Percentiles rank a stretch among this genome's conserved stretches.
These are phyloP conservation scores for Peromyscus leucopus DNA, from an alignment of 2,113 vertebrate genomes.

Conservation along the genomic window DNA sequence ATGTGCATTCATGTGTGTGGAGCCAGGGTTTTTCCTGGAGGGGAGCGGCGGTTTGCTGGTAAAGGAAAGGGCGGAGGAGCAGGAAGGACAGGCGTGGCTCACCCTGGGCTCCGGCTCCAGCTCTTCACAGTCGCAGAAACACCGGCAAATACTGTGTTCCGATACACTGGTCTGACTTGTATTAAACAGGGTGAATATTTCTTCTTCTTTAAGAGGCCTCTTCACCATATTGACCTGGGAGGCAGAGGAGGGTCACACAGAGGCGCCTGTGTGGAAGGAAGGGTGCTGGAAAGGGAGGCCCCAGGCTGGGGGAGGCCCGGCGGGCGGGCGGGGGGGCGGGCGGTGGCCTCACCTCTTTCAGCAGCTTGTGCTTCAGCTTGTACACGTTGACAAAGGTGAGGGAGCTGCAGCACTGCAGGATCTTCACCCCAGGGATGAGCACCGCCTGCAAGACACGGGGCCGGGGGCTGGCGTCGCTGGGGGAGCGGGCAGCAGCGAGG, in stretches of 20 bases:
- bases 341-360: constrained; percentile 76
- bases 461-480: no score
- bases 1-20: not conserved
- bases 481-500: no score
- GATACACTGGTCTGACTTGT: not conserved
- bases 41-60: no score
- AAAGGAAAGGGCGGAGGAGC: not conserved
- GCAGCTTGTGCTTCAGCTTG: constrained; percentile 77
- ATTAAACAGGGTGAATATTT: constrained; percentile 70
- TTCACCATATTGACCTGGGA: constrained; percentile 82
- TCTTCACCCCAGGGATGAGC: constrained; percentile 81
- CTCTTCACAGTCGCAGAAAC: constrained; percentile 78
- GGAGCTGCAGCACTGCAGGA: constrained; percentile 85
- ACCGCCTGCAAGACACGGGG: constrained; percentile 67
- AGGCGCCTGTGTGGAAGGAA: no score
- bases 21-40: no score
- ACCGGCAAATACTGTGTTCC: constrained; percentile 50
- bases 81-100: not conserved
- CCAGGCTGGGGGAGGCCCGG: no score
- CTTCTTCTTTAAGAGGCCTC: constrained; percentile 81
- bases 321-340: accelerated
- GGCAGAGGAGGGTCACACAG: not conserved
- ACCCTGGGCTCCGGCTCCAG: constrained; percentile 76
- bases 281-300: no score
- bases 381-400: constrained; percentile 83